Conservation (phyloP, 2,888 invertebrate genomes). For the Axea sp. region DNA sequence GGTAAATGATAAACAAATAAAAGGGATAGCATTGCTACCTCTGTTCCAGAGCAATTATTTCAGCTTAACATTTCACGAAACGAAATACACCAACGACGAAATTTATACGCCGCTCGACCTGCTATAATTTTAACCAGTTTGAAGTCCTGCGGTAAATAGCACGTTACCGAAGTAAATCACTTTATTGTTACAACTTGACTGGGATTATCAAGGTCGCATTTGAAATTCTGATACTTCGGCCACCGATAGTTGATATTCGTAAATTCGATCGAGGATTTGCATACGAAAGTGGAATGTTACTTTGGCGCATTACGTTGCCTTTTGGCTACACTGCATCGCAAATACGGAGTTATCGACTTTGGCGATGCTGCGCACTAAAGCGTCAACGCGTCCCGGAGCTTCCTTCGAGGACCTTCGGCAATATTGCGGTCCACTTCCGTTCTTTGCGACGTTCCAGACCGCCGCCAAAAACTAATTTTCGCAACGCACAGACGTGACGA, state of each 20-base stretch:
- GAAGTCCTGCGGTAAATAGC: too few relatives aligned
- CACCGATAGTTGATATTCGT: slow-evolving; percentile 12
- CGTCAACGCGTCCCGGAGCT: slow-evolving; percentile 51
- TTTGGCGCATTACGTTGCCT: slow-evolving; percentile 73
- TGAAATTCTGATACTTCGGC: slow-evolving; percentile 1
- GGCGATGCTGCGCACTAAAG: slow-evolving; percentile 42
- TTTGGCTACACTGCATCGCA: slow-evolving; percentile 70
- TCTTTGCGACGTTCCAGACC: slow-evolving; percentile 60
- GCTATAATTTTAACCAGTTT: too few relatives aligned
- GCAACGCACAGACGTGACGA: slow-evolving; percentile 48
- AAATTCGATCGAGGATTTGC: slow-evolving; percentile 24
- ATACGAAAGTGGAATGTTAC: slow-evolving; percentile 48
- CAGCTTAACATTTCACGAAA: too few relatives aligned
- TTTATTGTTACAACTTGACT: neutral
- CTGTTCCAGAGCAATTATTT: too few relatives aligned
- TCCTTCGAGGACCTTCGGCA: slow-evolving; percentile 34
- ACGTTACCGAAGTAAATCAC: too few relatives aligned
- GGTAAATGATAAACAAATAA: too few relatives aligned
- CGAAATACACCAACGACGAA: too few relatives aligned
- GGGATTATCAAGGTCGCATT: neutral
- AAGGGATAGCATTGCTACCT: too few relatives aligned
- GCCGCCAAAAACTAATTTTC: slow-evolving; percentile 71
- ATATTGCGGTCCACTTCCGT: slow-evolving; percentile 57
- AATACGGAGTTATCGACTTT: slow-evolving; percentile 69
- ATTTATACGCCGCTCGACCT: too few relatives aligned